A percentile compares a stretch with the other conserved stretches of the same genome.
phyloP scores from a whole-genome alignment of 1,140 invertebrate species.

The Phortica variegata region DNA sequence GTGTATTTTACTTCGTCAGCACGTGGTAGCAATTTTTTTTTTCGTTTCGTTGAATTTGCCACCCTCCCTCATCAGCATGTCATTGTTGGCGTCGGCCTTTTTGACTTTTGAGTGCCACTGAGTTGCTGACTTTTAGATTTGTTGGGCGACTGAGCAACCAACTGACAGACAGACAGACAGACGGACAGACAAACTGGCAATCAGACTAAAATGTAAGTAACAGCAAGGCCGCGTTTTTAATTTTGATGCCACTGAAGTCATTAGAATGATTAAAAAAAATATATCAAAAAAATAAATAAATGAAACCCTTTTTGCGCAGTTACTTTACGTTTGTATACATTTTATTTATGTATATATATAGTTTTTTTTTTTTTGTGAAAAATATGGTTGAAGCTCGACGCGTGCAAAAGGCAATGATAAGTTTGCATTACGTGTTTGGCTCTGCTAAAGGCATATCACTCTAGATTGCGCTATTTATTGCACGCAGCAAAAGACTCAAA shows the following conservation, averaged over 20 bases:
- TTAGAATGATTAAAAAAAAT: conserved; percentile 30
- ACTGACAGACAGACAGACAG: conserved; percentile 13
- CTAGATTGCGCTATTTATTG: conserved; percentile 1
- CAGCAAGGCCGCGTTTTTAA: conserved; percentile 31
- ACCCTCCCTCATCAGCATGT: too few species aligned
- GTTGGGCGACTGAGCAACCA: background rate
- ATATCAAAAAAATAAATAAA: conserved; percentile 23
- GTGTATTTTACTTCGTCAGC: too few species aligned
- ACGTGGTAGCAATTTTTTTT: too few species aligned
- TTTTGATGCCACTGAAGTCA: conserved; percentile 14
- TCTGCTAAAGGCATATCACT: conserved; percentile 12
- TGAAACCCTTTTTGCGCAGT: conserved; percentile 9
- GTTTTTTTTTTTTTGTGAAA: too few species aligned
- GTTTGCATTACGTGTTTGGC: conserved; percentile 33
- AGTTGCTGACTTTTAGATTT: background rate
- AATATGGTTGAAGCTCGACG: too few species aligned
- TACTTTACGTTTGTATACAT: conserved; percentile 18
- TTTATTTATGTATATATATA: too few species aligned
- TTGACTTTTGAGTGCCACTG: conserved; percentile 2
- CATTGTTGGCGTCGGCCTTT: too few species aligned
- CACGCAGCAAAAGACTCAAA: conserved; percentile 37
- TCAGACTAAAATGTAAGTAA: too few species aligned
- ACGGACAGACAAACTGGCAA: background rate
- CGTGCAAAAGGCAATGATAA: too few species aligned
- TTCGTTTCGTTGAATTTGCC: too few species aligned